Conservation (phyloP, 1,140 invertebrate genomes). For the Carposina sasakii region DNA sequence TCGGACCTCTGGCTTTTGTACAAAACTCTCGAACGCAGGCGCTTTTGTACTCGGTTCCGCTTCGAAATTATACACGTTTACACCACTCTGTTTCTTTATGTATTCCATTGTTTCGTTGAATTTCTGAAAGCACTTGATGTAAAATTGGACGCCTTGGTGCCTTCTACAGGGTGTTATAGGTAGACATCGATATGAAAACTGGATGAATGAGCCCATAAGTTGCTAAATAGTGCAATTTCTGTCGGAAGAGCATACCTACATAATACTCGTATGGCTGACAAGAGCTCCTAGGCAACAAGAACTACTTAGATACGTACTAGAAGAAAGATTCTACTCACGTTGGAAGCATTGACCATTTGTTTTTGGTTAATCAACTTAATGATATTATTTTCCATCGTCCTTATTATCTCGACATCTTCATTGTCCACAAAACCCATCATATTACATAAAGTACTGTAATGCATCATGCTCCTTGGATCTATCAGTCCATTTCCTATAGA, state of each 20-base stretch:
- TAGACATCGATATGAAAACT: too few species aligned
- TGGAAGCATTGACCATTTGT: constrained; percentile 23
- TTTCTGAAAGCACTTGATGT: constrained; percentile 24
- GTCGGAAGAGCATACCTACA: too few species aligned
- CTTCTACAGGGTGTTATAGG: too few species aligned
- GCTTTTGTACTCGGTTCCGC: background rate
- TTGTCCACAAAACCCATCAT: constrained; percentile 80
- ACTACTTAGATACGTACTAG: too few species aligned
- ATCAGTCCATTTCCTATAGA: constrained; percentile 85
- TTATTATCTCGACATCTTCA: constrained; percentile 33
- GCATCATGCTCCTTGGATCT: constrained; percentile 80
- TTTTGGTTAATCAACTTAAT: constrained; percentile 6
- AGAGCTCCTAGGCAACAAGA: too few species aligned
- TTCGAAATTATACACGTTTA: constrained; percentile 27
- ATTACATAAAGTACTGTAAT: constrained; percentile 80
- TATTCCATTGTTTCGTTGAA: constrained; percentile 34
- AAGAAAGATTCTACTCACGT: too few species aligned
- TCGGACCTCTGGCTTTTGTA: constrained; percentile 74
- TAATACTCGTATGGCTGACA: too few species aligned
- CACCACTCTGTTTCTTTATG: constrained; percentile 25
- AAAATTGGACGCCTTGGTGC: too few species aligned
- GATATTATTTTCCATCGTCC: constrained; percentile 29
- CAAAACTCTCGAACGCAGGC: constrained; percentile 54
- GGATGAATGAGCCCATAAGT: too few species aligned
- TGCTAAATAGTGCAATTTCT: too few species aligned